phyloP scores from a whole-genome alignment of 2,113 vertebrate genomes.

The Notarius quadriscutis region DNA sequence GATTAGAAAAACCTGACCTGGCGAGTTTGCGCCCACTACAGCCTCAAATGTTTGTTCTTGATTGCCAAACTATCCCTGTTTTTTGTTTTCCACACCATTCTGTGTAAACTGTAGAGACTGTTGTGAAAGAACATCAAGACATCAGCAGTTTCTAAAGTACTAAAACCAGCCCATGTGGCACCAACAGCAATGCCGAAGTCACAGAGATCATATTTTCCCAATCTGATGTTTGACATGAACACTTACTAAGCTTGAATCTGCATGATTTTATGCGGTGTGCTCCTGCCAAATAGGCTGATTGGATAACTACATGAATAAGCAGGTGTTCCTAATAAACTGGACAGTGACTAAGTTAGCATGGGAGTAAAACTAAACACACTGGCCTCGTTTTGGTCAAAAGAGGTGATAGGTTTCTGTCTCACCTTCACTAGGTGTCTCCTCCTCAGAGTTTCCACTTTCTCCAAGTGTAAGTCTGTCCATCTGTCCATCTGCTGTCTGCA shows the following conservation, averaged over 20 bases:
- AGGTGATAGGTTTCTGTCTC: constrained; percentile 43
- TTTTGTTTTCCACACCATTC: neutral
- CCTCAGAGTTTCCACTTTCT: constrained; percentile 72
- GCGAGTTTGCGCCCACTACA: too few species aligned
- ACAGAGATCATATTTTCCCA: neutral
- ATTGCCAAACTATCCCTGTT: neutral
- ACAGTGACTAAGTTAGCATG: neutral
- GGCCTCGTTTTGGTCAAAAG: neutral
- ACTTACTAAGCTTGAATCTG: neutral
- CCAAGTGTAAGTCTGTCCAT: constrained; percentile 61
- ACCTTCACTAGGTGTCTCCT: constrained; percentile 72
- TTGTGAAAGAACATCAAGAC: neutral
- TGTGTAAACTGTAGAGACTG: neutral
- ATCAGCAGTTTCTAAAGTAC: neutral
- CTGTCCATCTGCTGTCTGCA: constrained; percentile 72
- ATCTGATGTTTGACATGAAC: neutral
- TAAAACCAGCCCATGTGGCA: too few species aligned
- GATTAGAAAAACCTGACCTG: too few species aligned
- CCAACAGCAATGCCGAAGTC: neutral
- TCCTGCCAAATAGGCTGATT: neutral
- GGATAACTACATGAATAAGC: neutral
- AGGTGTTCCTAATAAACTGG: neutral
- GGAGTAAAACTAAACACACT: neutral
- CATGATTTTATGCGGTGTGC: neutral
- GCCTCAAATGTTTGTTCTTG: neutral